Base-by-base conservation (phyloP, 1,140 invertebrate species). In the Stenopsyche tienmushanensis region DNA sequence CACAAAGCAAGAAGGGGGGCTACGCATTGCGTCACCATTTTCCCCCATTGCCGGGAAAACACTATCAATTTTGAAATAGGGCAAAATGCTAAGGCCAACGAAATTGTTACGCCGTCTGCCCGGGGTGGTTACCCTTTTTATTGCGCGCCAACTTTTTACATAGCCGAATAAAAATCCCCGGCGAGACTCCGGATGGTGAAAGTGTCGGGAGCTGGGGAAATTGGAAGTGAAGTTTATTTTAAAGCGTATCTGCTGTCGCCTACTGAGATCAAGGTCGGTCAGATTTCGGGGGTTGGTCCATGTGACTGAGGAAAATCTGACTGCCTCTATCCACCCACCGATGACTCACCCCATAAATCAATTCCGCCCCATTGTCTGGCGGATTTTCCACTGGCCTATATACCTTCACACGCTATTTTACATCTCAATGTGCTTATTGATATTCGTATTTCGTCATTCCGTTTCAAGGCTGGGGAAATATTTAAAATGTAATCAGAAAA, bases 51-150 rank as follows among this genome's bases (percentile, higher is more conserved):
- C 5, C 53, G 3, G 25, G n/a, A 15, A n/a, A 17, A 47, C 57
- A 60, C 57, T 60, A 60, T 60, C 42, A 47, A 60, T 24, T 60
- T n/a, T 39, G 54, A 57, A 55, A 55, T 55, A 26, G 53, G 34
- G 53, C 53, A 41, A 25, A 39, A 13, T 34, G 29, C 29, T 34
- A 20, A 20, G 44, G 44, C 44, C 44, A 47, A 47, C 44, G 44
- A 47, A 47, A 47, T 18, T 34, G 29, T 34, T 34, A 34, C 29
- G 29, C 5, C 5, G 29, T 13, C 5, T 34, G 54, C 42, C 34
- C 3, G 57, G 57, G 57, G 57, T 60, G 57, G 57, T 60, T 60
- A 60, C 57, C 57, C 57, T 26, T 44, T 60, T 60, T 60, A 60
- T 60, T 47, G 34, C 54, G 10, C 39, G 54, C 25, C 54, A 17